Percentiles rank a stretch among this genome's conserved stretches.
These are phyloP conservation scores for Kryptolebias ocellatus DNA, from an alignment of 2,797 vertebrate species.

Conservation along the genomic window DNA sequence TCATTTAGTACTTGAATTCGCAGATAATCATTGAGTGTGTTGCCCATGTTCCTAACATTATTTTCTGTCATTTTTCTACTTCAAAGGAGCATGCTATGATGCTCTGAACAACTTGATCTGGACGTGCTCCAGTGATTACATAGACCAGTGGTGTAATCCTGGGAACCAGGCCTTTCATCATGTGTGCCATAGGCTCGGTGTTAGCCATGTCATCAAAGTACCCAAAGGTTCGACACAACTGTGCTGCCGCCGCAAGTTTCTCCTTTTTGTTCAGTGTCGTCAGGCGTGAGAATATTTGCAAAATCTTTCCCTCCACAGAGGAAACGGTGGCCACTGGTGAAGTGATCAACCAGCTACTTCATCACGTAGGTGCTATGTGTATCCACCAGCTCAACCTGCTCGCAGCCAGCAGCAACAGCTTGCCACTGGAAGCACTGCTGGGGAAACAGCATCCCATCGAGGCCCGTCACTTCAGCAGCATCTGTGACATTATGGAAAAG, in stretches of 20 bases:
- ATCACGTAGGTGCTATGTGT: constrained; percentile 99
- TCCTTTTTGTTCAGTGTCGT: constrained; percentile 1
- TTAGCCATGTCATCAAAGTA: constrained; percentile 92
- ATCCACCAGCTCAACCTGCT: constrained; percentile 98
- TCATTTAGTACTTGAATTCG: constrained; percentile 6
- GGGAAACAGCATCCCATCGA: constrained; percentile 97
- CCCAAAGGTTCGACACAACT: constrained; percentile 87
- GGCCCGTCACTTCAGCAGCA: constrained; percentile 94
- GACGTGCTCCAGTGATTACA: constrained; percentile 98
- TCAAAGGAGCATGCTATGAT: constrained; percentile 93
- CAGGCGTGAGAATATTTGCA: background rate
- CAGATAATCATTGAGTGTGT: background rate
- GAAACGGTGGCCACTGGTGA: constrained; percentile 91
- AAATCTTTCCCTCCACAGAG: constrained; percentile 78
- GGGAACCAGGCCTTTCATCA: constrained; percentile 99
- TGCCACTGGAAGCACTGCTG: constrained; percentile 89
- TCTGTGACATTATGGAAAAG: constrained; percentile 99
- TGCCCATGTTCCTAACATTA: constrained; percentile 13
- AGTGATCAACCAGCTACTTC: constrained; percentile 97
- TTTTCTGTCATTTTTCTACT: constrained; percentile 11
- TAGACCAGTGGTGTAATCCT: constrained; percentile 99
- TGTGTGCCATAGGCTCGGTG: constrained; percentile 94
- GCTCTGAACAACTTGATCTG: constrained; percentile 97
- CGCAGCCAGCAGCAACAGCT: constrained; percentile 89
- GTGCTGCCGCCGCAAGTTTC: background rate